Base-by-base conservation (phyloP, 2,888 invertebrate species). In the Timandra comae region DNA sequence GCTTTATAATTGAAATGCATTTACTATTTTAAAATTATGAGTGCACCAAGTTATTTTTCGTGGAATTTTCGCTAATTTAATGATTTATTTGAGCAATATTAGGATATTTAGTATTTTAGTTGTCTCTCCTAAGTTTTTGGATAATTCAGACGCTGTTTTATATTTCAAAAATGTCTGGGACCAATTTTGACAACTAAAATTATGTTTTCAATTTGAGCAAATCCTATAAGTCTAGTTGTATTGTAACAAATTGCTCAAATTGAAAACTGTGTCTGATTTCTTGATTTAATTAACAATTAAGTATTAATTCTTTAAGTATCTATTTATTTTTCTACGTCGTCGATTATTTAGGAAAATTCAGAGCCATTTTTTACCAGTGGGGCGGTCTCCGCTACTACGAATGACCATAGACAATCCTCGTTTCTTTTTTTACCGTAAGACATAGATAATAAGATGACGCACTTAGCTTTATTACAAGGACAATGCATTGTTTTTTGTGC, bases 361-460 rank as follows among this genome's bases (percentile, higher is more conserved):
- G 58, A 71, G 75, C 72, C 71, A 66, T 66, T 63, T 61, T 49
- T 49, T 56, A 62, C 60, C 63, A 63, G 63, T 62, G 61, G 51
- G 52, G 48, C 38, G 49, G 49, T 45, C 35, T 38, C 34, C 44
- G 35, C 51, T 44, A 34, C 41, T 16, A 6, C 16, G 3, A n/a
- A 16, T 16, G 58, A 64, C 77, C 80, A 78, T 82, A 80, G 82
- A 67, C 84, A 80, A 74, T 63, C 71, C 80, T 78, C 76, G 69
- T 68, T 66, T 62, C 59, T 72, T 66, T 63, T 74, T 63, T 64
- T 78, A 79, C 71, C 68, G 63, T 82, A 80, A 81, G 80, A 77
- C 72, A 72, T 84, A 84, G 81, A 75, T 77, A 63, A 61, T 79
- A 79, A 80, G 72, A 62, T 61, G 63, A 69, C 64, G 68, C 75